A percentile compares a stretch with the other conserved stretches of the same genome.
Conservation (phyloP, 2,113 vertebrate species). For the pig (Sus scrofa) region T2T-Sscrofa CM000817.6:135452001-135452500, state of each 20-base stretch:
- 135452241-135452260: slow-evolving; percentile 60
- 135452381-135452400: slow-evolving; percentile 37
- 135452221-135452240: background rate
- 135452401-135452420: slow-evolving; percentile 49
- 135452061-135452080: background rate
- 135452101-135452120: background rate
- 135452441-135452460: slow-evolving; percentile 54
- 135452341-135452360: slow-evolving; percentile 44
- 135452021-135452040: background rate
- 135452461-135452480: background rate
- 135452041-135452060: background rate
- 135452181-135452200: background rate
- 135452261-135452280: background rate
- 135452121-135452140: slow-evolving; percentile 35
- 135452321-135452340: background rate
- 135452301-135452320: slow-evolving; percentile 45
- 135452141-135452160: background rate
- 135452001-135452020: background rate
- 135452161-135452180: background rate
- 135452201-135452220: slow-evolving; percentile 48
- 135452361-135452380: slow-evolving; percentile 60
- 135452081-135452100: background rate
- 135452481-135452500: slow-evolving; percentile 48
- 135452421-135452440: slow-evolving; percentile 25
- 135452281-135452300: background rate